Conservation (phyloP, 2,888 invertebrate species). For the Drosophila kuntzei region DNA sequence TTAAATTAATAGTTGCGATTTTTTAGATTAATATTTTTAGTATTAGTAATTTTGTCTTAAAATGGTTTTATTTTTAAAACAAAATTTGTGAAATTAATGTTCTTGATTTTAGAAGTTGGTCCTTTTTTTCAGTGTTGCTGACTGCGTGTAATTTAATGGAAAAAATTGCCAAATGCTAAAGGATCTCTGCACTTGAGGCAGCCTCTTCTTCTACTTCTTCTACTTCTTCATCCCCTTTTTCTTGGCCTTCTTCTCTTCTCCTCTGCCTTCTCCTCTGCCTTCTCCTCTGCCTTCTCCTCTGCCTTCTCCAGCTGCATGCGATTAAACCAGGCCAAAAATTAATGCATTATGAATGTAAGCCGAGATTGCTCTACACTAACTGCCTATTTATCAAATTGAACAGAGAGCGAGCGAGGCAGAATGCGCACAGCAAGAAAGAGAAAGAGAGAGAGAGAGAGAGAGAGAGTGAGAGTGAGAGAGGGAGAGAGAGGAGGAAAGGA, state of each 20-base stretch:
- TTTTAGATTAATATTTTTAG: too few species aligned
- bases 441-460: neutral
- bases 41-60: too few species aligned
- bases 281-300: neutral
- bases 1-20: too few species aligned
- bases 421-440: too few species aligned
- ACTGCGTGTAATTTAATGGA: constrained; percentile 78
- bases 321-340: constrained; percentile 57
- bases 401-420: neutral
- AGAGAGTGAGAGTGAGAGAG: neutral
- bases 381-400: constrained; percentile 69
- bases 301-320: constrained; percentile 28
- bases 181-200: constrained; percentile 50
- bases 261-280: neutral
- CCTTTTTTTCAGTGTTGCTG: too few species aligned
- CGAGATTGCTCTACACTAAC: constrained; percentile 54
- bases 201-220: neutral
- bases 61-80: too few species aligned
- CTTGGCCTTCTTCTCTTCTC: neutral
- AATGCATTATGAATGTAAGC: constrained; percentile 75
- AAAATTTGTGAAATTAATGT: too few species aligned
- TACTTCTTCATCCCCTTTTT: too few species aligned
- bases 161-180: constrained; percentile 40
- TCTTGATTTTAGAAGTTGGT: too few species aligned
- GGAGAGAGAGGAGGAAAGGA: neutral